A percentile compares a stretch with the other conserved stretches of the same genome.
These are phyloP conservation scores for Trogon surrucura DNA, from an alignment of 2,113 vertebrate species.

Conservation along the genomic window DNA sequence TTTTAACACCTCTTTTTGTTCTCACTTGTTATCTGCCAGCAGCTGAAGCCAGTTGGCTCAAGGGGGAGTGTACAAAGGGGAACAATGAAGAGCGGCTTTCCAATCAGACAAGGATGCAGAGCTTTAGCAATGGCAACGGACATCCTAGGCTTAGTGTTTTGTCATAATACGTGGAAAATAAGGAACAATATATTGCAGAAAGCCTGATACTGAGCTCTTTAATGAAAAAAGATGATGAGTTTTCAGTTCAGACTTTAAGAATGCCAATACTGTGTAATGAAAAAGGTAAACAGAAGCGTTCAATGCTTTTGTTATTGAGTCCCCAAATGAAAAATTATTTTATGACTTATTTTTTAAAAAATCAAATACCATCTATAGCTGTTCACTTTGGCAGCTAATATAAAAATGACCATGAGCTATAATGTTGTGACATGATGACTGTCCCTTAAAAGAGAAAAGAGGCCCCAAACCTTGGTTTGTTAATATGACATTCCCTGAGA, in stretches of 20 bases:
- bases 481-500: background rate
- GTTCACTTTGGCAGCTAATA: background rate
- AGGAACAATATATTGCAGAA: constrained; percentile 22
- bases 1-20: constrained; percentile 39
- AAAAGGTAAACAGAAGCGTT: constrained; percentile 39
- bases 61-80: background rate
- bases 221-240: constrained; percentile 27
- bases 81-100: constrained; percentile 5
- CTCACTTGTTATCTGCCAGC: constrained; percentile 38
- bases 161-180: constrained; percentile 25
- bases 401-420: background rate
- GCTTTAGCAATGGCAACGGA: background rate
- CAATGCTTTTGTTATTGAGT: background rate
- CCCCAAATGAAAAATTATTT: constrained; percentile 2
- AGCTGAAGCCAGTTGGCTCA: constrained; percentile 1
- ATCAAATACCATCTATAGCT: background rate
- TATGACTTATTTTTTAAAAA: background rate
- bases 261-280: constrained; percentile 17
- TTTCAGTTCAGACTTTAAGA: constrained; percentile 25
- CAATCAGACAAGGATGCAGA: background rate
- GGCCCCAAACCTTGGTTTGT: background rate
- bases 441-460: background rate
- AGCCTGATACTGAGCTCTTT: background rate
- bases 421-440: background rate
- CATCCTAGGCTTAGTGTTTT: constrained; percentile 58